Conservation (phyloP, 2,888 invertebrate genomes). For the Cheiracanthium punctorium region DNA sequence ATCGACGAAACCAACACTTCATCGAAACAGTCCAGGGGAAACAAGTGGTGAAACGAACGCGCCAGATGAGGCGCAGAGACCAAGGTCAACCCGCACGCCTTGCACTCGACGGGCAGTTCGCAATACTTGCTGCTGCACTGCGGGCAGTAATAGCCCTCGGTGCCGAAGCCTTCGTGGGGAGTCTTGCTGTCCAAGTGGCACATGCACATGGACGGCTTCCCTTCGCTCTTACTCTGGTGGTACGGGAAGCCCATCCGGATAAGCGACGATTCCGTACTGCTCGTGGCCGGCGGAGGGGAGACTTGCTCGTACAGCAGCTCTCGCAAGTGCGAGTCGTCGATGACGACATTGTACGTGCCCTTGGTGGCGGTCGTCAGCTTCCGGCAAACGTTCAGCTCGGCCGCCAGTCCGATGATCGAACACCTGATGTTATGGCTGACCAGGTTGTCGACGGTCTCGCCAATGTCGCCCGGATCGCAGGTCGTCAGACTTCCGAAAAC, state of each 20-base stretch:
- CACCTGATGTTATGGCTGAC: conserved; percentile 90
- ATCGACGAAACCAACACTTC: conserved; percentile 84
- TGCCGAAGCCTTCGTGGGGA: conserved; percentile 64
- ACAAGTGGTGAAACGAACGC: conserved; percentile 96
- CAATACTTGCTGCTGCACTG: conserved; percentile 99
- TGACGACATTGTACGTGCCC: conserved; percentile 89
- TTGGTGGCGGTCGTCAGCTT: conserved; percentile 88
- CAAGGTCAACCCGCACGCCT: conserved; percentile 92
- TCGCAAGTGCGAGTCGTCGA: conserved; percentile 86
- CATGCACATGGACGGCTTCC: conserved; percentile 90
- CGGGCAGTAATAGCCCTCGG: conserved; percentile 76
- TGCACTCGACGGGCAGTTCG: conserved; percentile 97
- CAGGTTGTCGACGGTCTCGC: conserved; percentile 85
- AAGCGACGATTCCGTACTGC: conserved; percentile 83
- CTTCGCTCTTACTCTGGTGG: conserved; percentile 80
- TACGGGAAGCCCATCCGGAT: conserved; percentile 97
- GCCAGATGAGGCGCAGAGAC: conserved; percentile 99
- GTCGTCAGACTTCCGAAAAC: conserved; percentile 96
- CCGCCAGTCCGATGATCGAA: conserved; percentile 95
- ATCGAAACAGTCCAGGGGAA: conserved; percentile 90
- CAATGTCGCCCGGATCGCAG: conserved; percentile 96
- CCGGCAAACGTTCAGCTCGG: conserved; percentile 94
- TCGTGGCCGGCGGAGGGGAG: conserved; percentile 78
- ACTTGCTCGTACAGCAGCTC: conserved; percentile 78
- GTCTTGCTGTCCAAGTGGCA: conserved; percentile 85